Conservation (phyloP, 2,888 invertebrate species). For the Bruchidius siliquastri region DNA sequence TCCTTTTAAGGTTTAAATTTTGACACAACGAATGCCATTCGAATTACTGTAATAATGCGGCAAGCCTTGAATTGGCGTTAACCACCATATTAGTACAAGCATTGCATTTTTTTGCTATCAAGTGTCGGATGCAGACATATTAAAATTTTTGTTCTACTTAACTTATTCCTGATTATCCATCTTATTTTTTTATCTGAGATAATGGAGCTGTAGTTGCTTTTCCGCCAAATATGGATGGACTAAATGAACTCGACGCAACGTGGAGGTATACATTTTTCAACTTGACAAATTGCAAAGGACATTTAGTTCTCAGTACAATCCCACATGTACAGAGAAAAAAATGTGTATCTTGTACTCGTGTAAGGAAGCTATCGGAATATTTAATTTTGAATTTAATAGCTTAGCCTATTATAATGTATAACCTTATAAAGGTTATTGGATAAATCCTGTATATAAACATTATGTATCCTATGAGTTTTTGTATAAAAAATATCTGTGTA, state of each 20-base stretch:
- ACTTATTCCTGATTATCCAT: background rate
- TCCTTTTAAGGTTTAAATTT: background rate
- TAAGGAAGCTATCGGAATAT: no score
- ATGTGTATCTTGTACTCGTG: no score
- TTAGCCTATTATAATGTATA: no score
- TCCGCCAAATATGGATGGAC: background rate
- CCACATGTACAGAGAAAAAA: no score
- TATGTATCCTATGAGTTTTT: no score
- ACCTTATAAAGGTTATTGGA: no score
- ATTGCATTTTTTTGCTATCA: background rate
- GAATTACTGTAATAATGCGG: background rate
- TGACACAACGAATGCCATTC: background rate
- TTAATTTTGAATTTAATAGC: no score
- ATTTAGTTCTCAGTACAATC: no score
- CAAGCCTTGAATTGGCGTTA: background rate
- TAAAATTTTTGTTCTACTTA: background rate
- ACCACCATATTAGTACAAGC: background rate
- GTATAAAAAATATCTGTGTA: no score
- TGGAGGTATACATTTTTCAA: background rate
- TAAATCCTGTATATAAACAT: no score
- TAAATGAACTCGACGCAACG: background rate
- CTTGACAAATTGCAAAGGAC: background rate
- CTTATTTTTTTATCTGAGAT: background rate
- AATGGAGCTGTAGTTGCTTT: background rate
- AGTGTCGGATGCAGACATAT: background rate